A percentile compares a stretch with the other conserved stretches of the same genome.
phyloP scores from a whole-genome alignment of 2,888 invertebrate species.

The Galeopsomyia nigrocyanea region DNA sequence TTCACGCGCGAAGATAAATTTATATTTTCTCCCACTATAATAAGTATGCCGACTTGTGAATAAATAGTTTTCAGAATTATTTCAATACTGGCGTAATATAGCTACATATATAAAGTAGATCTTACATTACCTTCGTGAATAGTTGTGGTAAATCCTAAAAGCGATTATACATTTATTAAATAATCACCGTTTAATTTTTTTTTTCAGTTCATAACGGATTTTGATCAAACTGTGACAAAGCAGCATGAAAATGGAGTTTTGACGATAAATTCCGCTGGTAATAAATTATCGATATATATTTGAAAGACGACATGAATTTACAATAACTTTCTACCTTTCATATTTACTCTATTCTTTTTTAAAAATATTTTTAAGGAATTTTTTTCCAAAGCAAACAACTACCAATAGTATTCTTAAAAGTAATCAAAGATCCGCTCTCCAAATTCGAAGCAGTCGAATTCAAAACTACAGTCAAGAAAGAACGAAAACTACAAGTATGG shows the following conservation, averaged over 20 bases:
- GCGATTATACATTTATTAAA: background rate
- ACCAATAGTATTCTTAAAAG: slow-evolving; percentile 75
- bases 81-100: too few species aligned
- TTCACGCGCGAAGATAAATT: too few species aligned
- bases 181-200: background rate
- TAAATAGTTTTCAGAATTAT: too few species aligned
- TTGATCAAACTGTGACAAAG: slow-evolving; percentile 89
- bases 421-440: slow-evolving; percentile 74
- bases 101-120: too few species aligned
- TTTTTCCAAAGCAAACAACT: slow-evolving; percentile 81
- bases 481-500: slow-evolving; percentile 84
- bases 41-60: too few species aligned
- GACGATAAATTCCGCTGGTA: slow-evolving; percentile 87
- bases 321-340: too few species aligned
- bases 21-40: too few species aligned
- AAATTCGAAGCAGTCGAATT: slow-evolving; percentile 90
- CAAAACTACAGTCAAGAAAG: slow-evolving; percentile 78
- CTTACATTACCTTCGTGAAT: too few species aligned
- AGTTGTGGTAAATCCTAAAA: too few species aligned
- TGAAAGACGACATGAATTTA: background rate
- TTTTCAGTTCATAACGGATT: slow-evolving; percentile 86
- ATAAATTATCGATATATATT: slow-evolving; percentile 52
- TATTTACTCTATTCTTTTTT: too few species aligned
- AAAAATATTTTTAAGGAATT: slow-evolving; percentile 72
- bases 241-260: slow-evolving; percentile 79